These are phyloP conservation scores for Glaucidium brasilianum DNA, from an alignment of 2,113 vertebrate genomes.

Conservation along the genomic window DNA sequence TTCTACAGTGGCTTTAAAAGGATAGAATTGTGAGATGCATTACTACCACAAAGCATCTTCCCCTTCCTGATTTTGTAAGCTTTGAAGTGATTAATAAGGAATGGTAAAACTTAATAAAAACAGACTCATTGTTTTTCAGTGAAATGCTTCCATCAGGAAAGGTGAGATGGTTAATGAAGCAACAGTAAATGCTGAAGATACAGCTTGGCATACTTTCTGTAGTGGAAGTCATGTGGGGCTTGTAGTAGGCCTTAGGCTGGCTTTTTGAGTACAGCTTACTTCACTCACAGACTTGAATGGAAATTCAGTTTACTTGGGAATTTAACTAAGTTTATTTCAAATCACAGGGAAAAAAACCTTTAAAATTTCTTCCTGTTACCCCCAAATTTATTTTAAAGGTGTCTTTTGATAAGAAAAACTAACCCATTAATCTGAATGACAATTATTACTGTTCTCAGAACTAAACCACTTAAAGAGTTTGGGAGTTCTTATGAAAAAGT, in stretches of 20 bases:
- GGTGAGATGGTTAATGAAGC: background rate
- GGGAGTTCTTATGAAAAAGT: constrained; percentile 26
- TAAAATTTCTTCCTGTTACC: background rate
- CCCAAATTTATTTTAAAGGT: constrained; percentile 9
- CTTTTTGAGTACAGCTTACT: background rate
- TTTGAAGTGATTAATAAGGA: background rate
- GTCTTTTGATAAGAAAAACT: constrained; percentile 28
- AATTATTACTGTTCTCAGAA: constrained; percentile 34
- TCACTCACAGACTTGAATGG: background rate
- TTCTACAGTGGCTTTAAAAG: background rate
- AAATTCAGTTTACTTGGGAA: background rate
- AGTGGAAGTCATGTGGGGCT: background rate
- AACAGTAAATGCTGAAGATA: background rate
- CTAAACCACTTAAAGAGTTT: constrained; percentile 40
- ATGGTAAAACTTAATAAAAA: background rate
- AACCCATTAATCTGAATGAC: constrained; percentile 49
- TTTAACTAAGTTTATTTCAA: constrained; percentile 5
- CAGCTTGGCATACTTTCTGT: background rate
- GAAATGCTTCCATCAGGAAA: background rate
- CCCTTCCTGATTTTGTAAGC: background rate
- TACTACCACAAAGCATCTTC: background rate
- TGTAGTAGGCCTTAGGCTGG: background rate
- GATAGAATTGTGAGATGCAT: background rate
- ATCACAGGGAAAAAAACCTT: background rate
- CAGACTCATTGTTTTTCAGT: background rate